phyloP scores from a whole-genome alignment of 2,113 vertebrate species.

The Lynx canadensis region DNA sequence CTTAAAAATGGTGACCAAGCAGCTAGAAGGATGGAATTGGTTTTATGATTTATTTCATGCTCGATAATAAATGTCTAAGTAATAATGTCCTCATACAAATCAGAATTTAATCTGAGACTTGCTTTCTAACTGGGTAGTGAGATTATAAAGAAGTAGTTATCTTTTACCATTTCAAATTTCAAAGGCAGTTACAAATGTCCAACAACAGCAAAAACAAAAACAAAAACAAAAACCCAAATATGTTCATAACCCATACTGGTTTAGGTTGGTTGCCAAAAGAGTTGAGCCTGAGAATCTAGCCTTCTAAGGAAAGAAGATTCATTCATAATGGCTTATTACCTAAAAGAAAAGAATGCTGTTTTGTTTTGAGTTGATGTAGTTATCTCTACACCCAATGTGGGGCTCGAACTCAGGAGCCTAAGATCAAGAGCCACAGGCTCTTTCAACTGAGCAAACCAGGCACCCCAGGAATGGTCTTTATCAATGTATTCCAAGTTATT shows the following conservation, averaged over 20 bases:
- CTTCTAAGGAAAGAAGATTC: conserved; percentile 11
- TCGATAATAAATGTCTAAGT: neutral
- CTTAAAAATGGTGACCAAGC: neutral
- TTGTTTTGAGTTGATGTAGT: neutral
- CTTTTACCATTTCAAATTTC: neutral
- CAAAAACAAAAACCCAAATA: neutral
- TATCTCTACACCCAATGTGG: neutral
- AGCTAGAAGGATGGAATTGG: neutral
- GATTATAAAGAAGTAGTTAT: neutral
- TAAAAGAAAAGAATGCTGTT: neutral
- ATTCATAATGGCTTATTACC: neutral
- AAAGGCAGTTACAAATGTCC: neutral
- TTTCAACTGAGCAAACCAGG: neutral
- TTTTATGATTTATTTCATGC: neutral
- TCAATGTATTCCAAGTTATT: neutral
- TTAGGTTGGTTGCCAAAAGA: neutral
- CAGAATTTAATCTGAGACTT: neutral
- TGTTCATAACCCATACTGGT: neutral
- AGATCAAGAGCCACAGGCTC: neutral
- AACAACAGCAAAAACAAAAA: neutral
- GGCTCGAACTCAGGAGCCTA: neutral
- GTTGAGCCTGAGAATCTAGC: neutral
- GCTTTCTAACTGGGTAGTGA: neutral
- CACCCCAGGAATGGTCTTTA: neutral
- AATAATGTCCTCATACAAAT: neutral